A percentile compares a stretch with the other conserved stretches of the same genome.
These are phyloP conservation scores for Lagorchestes hirsutus DNA, from an alignment of 2,797 vertebrate species.

Conservation along the genomic window DNA sequence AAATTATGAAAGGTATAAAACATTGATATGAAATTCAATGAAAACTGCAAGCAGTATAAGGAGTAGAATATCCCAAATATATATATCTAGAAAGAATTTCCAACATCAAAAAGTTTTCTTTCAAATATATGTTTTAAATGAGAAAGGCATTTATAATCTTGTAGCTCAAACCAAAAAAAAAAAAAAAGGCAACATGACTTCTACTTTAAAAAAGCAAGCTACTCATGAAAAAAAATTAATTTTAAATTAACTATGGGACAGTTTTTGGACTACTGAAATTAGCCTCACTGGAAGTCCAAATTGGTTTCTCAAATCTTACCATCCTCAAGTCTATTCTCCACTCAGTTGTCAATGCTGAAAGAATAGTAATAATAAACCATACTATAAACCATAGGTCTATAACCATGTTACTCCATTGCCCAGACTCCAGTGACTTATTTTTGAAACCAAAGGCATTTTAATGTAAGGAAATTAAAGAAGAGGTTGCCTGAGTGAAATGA, in stretches of 20 bases:
- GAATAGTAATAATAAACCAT: neutral
- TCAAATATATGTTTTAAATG: neutral
- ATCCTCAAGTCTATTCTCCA: neutral
- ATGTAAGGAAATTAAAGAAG: neutral
- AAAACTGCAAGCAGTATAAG: neutral
- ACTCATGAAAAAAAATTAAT: neutral
- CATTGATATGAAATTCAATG: accelerated
- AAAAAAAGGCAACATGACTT: accelerated
- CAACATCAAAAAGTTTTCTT: neutral
- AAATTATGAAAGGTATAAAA: neutral
- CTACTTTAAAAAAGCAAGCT: neutral
- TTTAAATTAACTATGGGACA: too few relatives aligned
- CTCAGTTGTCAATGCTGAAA: neutral
- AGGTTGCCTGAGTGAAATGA: neutral
- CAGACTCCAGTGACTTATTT: neutral
- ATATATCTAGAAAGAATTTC: neutral
- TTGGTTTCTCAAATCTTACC: neutral
- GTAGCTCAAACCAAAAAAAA: neutral
- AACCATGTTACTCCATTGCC: neutral
- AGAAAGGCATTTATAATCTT: neutral
- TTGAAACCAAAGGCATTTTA: neutral
- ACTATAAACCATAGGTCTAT: neutral
- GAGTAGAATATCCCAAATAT: neutral
- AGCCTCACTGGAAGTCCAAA: neutral
- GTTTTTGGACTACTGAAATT: neutral